Conservation (phyloP, 1,140 invertebrate species). For the Colletes latitarsis region DNA sequence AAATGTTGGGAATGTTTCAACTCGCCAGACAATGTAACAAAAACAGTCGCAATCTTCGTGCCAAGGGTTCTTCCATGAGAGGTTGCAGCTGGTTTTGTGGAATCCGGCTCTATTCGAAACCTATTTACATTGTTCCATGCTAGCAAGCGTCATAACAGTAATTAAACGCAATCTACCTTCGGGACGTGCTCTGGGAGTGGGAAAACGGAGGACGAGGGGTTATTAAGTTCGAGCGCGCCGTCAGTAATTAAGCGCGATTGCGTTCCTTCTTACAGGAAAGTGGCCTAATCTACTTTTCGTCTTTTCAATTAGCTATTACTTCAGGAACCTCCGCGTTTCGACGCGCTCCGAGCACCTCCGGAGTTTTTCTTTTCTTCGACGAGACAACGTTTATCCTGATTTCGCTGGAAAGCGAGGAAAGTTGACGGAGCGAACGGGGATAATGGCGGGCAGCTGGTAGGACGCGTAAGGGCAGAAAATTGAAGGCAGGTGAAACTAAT, state of each 20-base stretch:
- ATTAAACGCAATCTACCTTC: conserved; percentile 52
- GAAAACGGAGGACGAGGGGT: conserved; percentile 47
- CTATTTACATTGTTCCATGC: conserved; percentile 29
- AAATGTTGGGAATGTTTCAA: neutral
- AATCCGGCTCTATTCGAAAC: neutral
- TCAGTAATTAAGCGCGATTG: conserved; percentile 48
- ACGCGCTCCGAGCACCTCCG: too few relatives aligned
- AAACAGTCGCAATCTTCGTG: neutral
- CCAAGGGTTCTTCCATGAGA: neutral
- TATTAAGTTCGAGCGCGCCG: conserved; percentile 47
- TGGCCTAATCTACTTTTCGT: conserved; percentile 57
- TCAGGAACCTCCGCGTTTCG: conserved; percentile 25
- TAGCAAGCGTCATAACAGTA: conserved; percentile 40
- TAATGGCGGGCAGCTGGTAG: conserved; percentile 6
- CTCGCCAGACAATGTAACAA: neutral
- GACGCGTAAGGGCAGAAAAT: neutral
- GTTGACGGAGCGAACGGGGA: conserved; percentile 10
- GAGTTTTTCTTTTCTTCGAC: too few relatives aligned
- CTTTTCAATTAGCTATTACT: conserved; percentile 38
- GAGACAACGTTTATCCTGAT: conserved; percentile 13
- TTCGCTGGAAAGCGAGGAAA: neutral
- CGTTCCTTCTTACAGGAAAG: conserved; percentile 49
- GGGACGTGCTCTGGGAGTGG: conserved; percentile 33
- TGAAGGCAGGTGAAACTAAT: conserved; percentile 3
- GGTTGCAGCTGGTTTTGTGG: too few relatives aligned